phyloP scores from a whole-genome alignment of 2,888 invertebrate genomes.

The Eilema caniola region DNA sequence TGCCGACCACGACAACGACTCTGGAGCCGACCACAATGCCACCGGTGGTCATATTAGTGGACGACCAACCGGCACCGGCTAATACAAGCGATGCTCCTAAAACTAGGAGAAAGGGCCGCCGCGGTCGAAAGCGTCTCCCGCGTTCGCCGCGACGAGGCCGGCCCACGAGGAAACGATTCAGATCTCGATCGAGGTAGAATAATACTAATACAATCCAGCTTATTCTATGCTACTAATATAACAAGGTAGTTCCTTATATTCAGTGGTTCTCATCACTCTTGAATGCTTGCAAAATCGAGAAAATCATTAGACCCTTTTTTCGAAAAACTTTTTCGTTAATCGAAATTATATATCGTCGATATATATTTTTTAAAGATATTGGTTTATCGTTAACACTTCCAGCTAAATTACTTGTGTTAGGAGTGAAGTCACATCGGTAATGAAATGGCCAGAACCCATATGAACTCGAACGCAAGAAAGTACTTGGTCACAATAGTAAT shows the following conservation, averaged over 20 bases:
- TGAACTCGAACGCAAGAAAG: neutral
- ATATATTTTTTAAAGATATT: too few species aligned
- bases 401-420: neutral
- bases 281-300: too few species aligned
- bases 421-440: neutral
- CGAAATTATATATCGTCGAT: too few species aligned
- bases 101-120: conserved; percentile 70
- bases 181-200: conserved; percentile 71
- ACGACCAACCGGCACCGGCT: conserved; percentile 78
- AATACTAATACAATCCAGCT: neutral
- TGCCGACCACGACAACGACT: conserved; percentile 64
- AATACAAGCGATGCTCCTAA: conserved; percentile 70
- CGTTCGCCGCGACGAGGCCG: conserved; percentile 79
- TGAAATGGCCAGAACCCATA: neutral
- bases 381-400: neutral
- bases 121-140: conserved; percentile 75
- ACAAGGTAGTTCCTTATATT: too few species aligned
- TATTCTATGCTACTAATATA: too few species aligned
- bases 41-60: conserved; percentile 79
- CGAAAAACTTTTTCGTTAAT: too few species aligned
- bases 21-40: conserved; percentile 69
- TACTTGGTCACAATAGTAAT: neutral
- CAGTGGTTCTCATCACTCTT: too few species aligned
- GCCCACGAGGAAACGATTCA: conserved; percentile 82
- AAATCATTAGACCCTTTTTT: too few species aligned